These are phyloP conservation scores for Gymnosoma rotundatum DNA, from an alignment of 2,888 invertebrate species.

Conservation along the genomic window DNA sequence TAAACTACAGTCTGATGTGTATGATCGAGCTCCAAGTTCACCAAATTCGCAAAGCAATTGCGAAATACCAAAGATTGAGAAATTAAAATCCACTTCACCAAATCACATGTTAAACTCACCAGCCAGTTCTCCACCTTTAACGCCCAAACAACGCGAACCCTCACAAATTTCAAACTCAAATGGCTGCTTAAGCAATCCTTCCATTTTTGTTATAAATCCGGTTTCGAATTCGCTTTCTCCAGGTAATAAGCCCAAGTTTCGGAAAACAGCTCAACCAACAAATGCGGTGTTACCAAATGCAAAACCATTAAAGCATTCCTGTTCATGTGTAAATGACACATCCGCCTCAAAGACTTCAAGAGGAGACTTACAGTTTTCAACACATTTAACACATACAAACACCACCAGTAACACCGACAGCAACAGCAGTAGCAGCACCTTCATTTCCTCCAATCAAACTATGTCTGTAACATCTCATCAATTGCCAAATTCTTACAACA, in stretches of 20 bases:
- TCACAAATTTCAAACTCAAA: constrained; percentile 29
- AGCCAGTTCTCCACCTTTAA: constrained; percentile 59
- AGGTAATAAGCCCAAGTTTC: constrained; percentile 78
- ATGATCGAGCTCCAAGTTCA: constrained; percentile 72
- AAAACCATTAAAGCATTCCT: constrained; percentile 73
- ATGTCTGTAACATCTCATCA: constrained; percentile 24
- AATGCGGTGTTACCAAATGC: constrained; percentile 32
- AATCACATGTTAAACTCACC: constrained; percentile 73
- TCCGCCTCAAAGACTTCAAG: constrained; percentile 45
- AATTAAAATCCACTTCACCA: constrained; percentile 70
- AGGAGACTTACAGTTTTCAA: constrained; percentile 32
- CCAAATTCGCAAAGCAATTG: constrained; percentile 73
- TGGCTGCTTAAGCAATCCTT: constrained; percentile 34
- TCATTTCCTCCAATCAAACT: constrained; percentile 57
- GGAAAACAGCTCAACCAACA: constrained; percentile 71
- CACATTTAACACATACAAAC: constrained; percentile 47
- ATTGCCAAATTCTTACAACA: constrained; percentile 57
- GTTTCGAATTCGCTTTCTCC: constrained; percentile 74
- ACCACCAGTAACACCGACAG: constrained; percentile 57
- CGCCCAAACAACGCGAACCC: constrained; percentile 66
- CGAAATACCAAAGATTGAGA: constrained; percentile 71
- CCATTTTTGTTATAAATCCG: constrained; percentile 75
- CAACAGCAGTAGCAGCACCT: constrained; percentile 54
- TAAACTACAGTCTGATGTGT: constrained; percentile 77
- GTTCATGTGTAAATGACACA: constrained; percentile 73